phyloP scores from a whole-genome alignment of 2,888 invertebrate genomes.

The Eurytoma californica region DNA sequence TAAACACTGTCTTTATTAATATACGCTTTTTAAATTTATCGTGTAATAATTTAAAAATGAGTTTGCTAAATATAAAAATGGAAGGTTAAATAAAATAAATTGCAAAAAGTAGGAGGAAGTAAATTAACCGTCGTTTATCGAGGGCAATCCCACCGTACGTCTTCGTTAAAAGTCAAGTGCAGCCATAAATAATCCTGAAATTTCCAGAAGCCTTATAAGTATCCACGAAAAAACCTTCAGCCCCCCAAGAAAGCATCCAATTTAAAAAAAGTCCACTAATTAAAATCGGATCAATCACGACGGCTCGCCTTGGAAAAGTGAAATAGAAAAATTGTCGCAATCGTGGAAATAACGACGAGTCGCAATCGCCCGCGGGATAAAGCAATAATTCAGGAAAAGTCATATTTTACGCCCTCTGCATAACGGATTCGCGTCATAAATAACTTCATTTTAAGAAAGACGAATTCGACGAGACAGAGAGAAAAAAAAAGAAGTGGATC shows the following conservation, averaged over 20 bases:
- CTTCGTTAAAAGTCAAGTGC: background rate
- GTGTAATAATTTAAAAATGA: too few relatives aligned
- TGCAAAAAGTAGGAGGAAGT: background rate
- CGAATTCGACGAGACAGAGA: too few relatives aligned
- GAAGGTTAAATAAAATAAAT: background rate
- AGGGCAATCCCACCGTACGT: background rate
- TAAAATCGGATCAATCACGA: background rate
- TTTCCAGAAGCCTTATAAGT: background rate
- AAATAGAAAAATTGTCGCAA: background rate
- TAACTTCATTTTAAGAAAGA: too few relatives aligned
- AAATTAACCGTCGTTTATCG: background rate
- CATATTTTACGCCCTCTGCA: background rate
- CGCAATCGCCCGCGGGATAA: background rate
- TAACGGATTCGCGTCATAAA: background rate
- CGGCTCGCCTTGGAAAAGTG: too few relatives aligned
- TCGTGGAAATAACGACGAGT: background rate
- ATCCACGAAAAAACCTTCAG: background rate
- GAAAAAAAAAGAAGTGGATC: too few relatives aligned
- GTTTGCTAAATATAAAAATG: background rate
- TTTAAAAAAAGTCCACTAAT: background rate
- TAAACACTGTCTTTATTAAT: background rate
- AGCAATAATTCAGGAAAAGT: background rate
- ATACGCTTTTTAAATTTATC: background rate
- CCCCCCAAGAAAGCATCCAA: background rate
- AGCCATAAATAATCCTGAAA: constrained; percentile 15